Evolutionary conservation across 23 tunicate species (phyloP), one percentile per base, ranked within the genome.

Genomic region (Phallusia fumigata): DNA sequence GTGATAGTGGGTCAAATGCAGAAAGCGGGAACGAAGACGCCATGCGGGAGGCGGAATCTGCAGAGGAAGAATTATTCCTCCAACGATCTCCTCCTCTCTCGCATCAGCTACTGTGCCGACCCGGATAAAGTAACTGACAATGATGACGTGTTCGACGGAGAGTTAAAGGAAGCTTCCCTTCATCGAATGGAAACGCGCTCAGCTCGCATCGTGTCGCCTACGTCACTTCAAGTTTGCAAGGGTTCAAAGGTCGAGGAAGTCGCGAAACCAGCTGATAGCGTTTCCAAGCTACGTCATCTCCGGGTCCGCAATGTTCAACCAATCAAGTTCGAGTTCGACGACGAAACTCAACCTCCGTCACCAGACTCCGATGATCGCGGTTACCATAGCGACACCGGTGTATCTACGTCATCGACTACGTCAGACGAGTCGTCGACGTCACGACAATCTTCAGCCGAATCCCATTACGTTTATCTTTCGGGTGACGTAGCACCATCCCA

Each of bases 11-110:
- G 26, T 26, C 15, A 10, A 26, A 52, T 81, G 36, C 64, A 31
- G 32, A 83, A 83, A 74, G 31, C 28, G 34, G 80, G 86, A 30
- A 52, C 73, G 28, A 83, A 83, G 40, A 74, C 86, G n/a, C 86
- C 86, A 8, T 73, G 58, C 50, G 86, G 86, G 15, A 50, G 73
- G 44, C 65, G 80, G 30, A 45, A 83, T 34, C 8, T 83, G 44
- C 79, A 49, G 51, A 45, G 86, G 50, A 83, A 83, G 44, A 74
- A 64, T 44, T 83, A 83, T 36, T 50, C 73, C 32, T 36, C 86
- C 16, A 22, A 74, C 74, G 86, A 83, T 33, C 21, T 83, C 15
- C 19, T 74, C 33, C 30, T 83, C 0, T 74, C 80, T 16, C 34
- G 80, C n/a, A 22, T 83, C 52, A 75, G 79, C 44, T 75, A 74